Evolutionary conservation across 2,888 invertebrate species (phyloP).

Genomic region (Archips crataeganus): DNA sequence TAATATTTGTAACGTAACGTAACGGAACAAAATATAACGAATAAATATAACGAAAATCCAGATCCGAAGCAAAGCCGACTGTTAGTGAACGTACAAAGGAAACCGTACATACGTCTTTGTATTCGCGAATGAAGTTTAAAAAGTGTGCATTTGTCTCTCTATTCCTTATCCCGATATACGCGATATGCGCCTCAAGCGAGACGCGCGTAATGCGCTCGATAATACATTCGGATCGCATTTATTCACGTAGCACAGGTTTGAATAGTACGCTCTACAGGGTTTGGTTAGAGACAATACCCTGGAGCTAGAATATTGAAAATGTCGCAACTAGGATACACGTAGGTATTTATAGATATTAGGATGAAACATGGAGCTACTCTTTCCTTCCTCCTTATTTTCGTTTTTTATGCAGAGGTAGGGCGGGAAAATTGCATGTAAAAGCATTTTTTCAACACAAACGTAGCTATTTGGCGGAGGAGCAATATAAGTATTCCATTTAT

Average conservation of each 20-base stretch:
- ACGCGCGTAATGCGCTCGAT: conserved; percentile 79
- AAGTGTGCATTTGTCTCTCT: conserved; percentile 71
- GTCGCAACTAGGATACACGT: conserved; percentile 45
- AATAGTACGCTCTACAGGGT: conserved; percentile 66
- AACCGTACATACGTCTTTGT: conserved; percentile 55
- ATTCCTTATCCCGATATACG: conserved; percentile 66
- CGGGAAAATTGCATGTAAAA: neutral
- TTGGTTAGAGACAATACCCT: conserved; percentile 74
- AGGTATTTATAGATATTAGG: conserved; percentile 8
- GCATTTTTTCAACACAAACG: too few species aligned
- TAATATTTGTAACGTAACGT: neutral
- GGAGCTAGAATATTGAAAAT: conserved; percentile 65
- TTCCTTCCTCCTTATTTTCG: too few species aligned
- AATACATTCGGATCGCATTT: conserved; percentile 83
- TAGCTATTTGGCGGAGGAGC: too few species aligned
- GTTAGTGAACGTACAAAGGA: conserved; percentile 55
- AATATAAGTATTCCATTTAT: too few species aligned
- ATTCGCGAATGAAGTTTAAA: conserved; percentile 66
- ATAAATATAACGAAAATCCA: neutral
- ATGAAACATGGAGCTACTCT: neutral
- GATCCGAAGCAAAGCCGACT: conserved; percentile 36
- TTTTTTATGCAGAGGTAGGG: too few species aligned
- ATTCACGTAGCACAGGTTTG: conserved; percentile 74
- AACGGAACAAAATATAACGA: neutral
- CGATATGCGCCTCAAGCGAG: conserved; percentile 76